Conservation (phyloP, 2,888 invertebrate species). For the Schizotus pectinicornis region DNA sequence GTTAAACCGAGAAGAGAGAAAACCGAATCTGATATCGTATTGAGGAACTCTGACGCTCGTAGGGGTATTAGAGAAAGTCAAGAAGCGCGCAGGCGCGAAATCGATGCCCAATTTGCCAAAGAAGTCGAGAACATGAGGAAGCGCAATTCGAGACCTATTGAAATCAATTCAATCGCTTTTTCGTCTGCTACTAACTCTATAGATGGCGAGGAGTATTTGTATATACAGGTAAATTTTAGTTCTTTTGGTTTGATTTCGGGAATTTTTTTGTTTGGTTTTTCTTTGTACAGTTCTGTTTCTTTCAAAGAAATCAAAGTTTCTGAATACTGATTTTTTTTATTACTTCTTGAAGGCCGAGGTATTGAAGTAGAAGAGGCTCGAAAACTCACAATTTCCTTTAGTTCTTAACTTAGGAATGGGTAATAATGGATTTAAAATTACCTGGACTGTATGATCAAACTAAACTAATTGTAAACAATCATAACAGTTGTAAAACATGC, state of each 20-base stretch:
- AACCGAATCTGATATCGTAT: conserved; percentile 86
- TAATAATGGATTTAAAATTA: no score
- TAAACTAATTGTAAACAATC: no score
- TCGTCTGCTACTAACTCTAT: conserved; percentile 52
- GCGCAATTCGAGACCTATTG: conserved; percentile 59
- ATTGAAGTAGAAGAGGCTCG: no score
- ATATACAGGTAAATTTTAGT: conserved; percentile 55
- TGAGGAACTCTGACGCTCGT: conserved; percentile 67
- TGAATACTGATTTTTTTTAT: conserved; percentile 27
- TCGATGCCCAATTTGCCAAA: conserved; percentile 57
- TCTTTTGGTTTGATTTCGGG: conserved; percentile 41
- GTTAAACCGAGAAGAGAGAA: conserved; percentile 81
- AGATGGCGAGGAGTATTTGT: conserved; percentile 57
- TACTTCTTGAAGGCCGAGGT: neutral
- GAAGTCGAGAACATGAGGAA: conserved; percentile 58
- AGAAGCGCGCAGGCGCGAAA: conserved; percentile 59
- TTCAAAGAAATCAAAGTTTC: neutral
- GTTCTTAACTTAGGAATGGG: no score
- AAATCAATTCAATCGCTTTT: conserved; percentile 50
- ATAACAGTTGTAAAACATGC: no score
- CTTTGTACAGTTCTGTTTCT: neutral
- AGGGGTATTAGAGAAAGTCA: conserved; percentile 60
- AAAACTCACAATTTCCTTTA: no score
- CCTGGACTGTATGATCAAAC: no score
- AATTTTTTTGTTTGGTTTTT: conserved; percentile 30